Evolutionary conservation across 1,140 invertebrate species (phyloP).

Genomic region (Hycleus cichorii): DNA sequence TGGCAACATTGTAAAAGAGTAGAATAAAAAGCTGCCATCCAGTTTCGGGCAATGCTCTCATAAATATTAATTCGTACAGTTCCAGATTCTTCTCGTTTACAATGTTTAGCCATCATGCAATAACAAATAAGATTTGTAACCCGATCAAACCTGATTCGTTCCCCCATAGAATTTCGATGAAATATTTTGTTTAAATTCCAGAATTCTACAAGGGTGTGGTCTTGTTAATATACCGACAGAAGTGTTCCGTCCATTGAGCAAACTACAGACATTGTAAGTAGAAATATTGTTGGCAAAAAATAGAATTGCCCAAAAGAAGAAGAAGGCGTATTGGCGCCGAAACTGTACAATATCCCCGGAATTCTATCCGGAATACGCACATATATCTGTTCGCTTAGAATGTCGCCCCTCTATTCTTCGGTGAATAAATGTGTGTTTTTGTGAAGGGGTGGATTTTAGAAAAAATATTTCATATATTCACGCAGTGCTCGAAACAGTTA

Average conservation of each 20-base stretch:
- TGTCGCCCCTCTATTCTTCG: too few relatives aligned
- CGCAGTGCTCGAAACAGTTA: neutral
- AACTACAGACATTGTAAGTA: constrained; percentile 51
- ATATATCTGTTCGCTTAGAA: neutral
- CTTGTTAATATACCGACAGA: constrained; percentile 44
- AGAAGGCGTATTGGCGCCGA: neutral
- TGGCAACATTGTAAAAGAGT: neutral
- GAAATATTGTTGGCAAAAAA: neutral
- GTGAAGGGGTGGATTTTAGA: too few relatives aligned
- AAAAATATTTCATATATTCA: too few relatives aligned
- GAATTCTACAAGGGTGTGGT: constrained; percentile 48
- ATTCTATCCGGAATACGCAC: neutral
- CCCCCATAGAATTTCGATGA: neutral
- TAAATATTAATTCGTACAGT: constrained; percentile 7
- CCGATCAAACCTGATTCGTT: neutral
- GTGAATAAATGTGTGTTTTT: too few relatives aligned
- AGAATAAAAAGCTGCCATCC: constrained; percentile 4
- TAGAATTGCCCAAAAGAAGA: neutral
- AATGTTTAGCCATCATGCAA: neutral
- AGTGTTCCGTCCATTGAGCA: constrained; percentile 43
- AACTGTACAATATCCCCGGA: neutral
- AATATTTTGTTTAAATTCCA: constrained; percentile 23
- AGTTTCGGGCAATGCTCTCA: neutral
- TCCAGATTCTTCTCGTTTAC: neutral
- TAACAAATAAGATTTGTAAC: too few relatives aligned